Evolutionary conservation across 2,113 vertebrate genomes (phyloP), one percentile per base, ranked within the genome.

Genomic region (Dromaius novaehollandiae): DNA sequence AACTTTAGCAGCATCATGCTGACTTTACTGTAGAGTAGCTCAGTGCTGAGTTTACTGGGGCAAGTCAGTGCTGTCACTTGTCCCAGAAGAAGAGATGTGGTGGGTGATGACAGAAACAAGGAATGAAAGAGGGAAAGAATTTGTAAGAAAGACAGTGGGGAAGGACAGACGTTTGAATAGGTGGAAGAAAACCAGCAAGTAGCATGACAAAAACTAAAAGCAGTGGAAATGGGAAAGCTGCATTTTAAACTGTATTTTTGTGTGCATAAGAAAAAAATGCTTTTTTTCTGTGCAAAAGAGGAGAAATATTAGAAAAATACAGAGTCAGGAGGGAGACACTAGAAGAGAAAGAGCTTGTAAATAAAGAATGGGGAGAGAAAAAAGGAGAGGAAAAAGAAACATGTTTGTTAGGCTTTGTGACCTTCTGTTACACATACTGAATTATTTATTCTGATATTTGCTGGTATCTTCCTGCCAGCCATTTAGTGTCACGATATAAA

Each of bases 401-500:
- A 71, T 48, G 6, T 83, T 91, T 95, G 79, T 91, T 86, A 91
- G 51, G 55, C 38, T 86, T 90, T 0, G 2, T 90, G 85, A 96
- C 73, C 89, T 96, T 91, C 82, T 3, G 6, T 90, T 95, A 93
- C 48, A 82, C 82, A 88, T 78, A 79, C 61, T 95, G 82, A 95
- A 94, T 83, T 96, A 96, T 97, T 95, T 95, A 91, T 94, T 89
- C 88, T 86, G 91, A 58, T 96, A 92, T 93, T 95, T 95, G 79
- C 69, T 75, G 64, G 17, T 90, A n/a, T 95, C 93, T 95, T 96
- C 65, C 89, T 96, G 90, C 56, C 53, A 93, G 69, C 80, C 65
- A n/a, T 96, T 94, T 91, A 88, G 79, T 95, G 82, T 95, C 97
- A 94, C 9, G 11, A 94, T 93, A 95, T 40, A 88, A 94, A 88